Base-by-base conservation (phyloP, 2,797 vertebrate species). In the Todus mexicanus region DNA sequence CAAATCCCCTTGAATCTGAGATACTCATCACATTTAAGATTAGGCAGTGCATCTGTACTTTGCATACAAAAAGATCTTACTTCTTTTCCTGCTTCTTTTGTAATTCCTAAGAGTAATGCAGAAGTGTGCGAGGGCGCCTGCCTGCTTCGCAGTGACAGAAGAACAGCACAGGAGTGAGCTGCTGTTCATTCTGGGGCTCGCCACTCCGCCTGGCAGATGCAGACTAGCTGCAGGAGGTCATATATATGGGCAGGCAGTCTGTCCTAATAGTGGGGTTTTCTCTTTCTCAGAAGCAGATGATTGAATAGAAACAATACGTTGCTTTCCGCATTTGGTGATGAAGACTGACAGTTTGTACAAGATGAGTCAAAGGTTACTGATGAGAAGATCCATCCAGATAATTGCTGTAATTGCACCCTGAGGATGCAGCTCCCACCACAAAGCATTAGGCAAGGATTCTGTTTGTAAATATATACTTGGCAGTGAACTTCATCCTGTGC, bases 331-430 rank as follows among this genome's bases (percentile, higher is more conserved):
- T 56, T 73, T 33, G 69, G 6, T 93, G 94, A 88, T 95, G 91
- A 78, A 86, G 89, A 71, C 31, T 94, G 94, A 91, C 96, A 85
- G 88, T 63, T 66, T 15, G n/a, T 38, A 51, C 77, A 57, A 92
- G 80, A 75, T 8, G 75, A 88, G 92, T 92, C 95, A 95, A 92
- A 94, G 94, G 92, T 95, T 75, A 25, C 93, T 85, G 96, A 96
- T 95, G 92, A 95, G 94, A 94, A 94, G 94, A 93, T 93, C 92
- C 94, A 63, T 93, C 86, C 95, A 90, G 94, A 93, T 96, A 79
- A 93, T 96, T 93, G 87, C 84, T 88, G 57, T 96, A 94, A 96
- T 97, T 95, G 85, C 61, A 90, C 83, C 92, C 94, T 63, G 84
- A 83, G 95, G 96, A 95, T 89, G 84, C 80, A 60, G 74, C 48